Conservation (phyloP, 2,797 vertebrate species). For the Tinamus major region DNA sequence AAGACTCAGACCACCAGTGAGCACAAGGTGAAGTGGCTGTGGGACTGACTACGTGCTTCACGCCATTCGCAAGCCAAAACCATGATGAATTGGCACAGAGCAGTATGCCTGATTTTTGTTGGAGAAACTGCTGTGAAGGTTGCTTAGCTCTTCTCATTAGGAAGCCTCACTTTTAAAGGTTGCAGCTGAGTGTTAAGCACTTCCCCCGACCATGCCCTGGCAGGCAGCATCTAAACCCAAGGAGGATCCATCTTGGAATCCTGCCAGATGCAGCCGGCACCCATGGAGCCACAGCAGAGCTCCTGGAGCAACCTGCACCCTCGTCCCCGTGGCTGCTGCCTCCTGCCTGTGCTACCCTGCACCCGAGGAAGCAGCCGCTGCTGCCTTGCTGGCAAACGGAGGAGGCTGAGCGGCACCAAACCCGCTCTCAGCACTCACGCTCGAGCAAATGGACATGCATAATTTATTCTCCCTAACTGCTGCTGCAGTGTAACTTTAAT, state of each 20-base stretch:
- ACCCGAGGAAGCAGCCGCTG: background rate
- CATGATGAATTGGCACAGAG: background rate
- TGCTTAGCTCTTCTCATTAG: background rate
- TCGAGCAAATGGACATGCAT: constrained; percentile 68
- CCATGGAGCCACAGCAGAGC: too few relatives aligned
- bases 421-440: constrained; percentile 16
- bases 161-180: background rate
- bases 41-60: background rate
- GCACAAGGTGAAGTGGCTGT: background rate
- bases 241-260: background rate
- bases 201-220: background rate
- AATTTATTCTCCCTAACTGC: constrained; percentile 76
- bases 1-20: background rate
- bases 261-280: background rate
- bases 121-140: background rate
- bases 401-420: background rate
- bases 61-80: background rate
- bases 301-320: background rate
- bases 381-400: constrained; percentile 5
- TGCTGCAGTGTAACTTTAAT: constrained; percentile 30
- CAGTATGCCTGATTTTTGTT: background rate
- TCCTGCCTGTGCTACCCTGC: background rate
- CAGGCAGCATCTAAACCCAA: background rate
- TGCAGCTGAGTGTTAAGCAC: background rate
- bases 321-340: background rate